A percentile compares a stretch with the other conserved stretches of the same genome.
phyloP scores from a whole-genome alignment of 2,888 invertebrate species.

The Acanthosoma haemorrhoidale region DNA sequence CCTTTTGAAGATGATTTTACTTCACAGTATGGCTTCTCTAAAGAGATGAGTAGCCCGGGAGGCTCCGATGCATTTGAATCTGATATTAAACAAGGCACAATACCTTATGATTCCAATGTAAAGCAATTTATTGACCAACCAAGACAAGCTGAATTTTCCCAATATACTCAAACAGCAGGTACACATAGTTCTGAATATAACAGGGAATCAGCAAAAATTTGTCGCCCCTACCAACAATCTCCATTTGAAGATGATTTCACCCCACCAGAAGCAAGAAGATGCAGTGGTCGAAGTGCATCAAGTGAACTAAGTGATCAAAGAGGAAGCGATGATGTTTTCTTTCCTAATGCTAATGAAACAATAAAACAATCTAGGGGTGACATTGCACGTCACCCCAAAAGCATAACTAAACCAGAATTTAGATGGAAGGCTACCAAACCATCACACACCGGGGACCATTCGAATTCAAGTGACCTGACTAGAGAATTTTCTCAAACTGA shows the following conservation, averaged over 20 bases:
- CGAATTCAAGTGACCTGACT: not conserved
- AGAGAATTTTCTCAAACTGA: slow-evolving; percentile 13
- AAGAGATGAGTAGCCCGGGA: slow-evolving; percentile 43
- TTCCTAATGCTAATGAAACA: slow-evolving; percentile 32
- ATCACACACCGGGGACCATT: not conserved
- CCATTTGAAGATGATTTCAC: slow-evolving; percentile 70
- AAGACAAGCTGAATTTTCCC: slow-evolving; percentile 19
- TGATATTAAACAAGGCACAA: slow-evolving; percentile 32
- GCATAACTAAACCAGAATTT: slow-evolving; percentile 35
- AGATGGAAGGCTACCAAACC: slow-evolving; percentile 25
- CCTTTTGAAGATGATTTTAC: slow-evolving; percentile 60
- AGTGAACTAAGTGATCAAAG: slow-evolving; percentile 43
- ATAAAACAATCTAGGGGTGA: slow-evolving; percentile 9
- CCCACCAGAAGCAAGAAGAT: slow-evolving; percentile 45
- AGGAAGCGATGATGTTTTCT: slow-evolving; percentile 40
- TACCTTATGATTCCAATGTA: slow-evolving; percentile 23
- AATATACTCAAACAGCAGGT: slow-evolving; percentile 5
- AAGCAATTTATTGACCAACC: slow-evolving; percentile 29
- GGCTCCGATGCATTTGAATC: slow-evolving; percentile 40
- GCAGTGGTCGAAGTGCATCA: slow-evolving; percentile 43
- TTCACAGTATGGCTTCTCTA: slow-evolving; percentile 47
- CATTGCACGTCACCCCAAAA: slow-evolving; percentile 34
- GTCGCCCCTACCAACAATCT: slow-evolving; percentile 46
- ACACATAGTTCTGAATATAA: slow-evolving; percentile 30
- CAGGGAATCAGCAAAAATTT: slow-evolving; percentile 30